These are phyloP conservation scores for Dryoscopus gambensis DNA, from an alignment of 2,113 vertebrate species.

Conservation along the genomic window DNA sequence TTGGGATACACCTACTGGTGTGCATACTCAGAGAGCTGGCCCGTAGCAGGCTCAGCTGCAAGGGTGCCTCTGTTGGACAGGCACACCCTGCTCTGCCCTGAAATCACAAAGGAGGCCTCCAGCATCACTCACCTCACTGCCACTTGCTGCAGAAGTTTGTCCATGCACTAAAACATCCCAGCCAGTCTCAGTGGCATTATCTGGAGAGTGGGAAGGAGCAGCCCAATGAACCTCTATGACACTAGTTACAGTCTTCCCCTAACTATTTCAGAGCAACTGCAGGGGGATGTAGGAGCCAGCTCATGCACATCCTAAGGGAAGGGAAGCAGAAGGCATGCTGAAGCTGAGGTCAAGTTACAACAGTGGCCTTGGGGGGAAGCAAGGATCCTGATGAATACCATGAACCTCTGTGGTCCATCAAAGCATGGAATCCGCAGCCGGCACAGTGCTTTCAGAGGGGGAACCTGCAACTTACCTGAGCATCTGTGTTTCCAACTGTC, in stretches of 20 bases:
- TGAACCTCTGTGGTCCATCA: neutral
- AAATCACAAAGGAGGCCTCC: neutral
- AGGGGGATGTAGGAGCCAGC: neutral
- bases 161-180: neutral
- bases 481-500: neutral
- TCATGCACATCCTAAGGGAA: neutral
- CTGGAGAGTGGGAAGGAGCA: neutral
- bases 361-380: neutral
- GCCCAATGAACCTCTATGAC: neutral
- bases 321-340: neutral
- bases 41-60: neutral
- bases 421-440: neutral
- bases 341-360: neutral
- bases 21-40: neutral
- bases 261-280: neutral
- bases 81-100: neutral
- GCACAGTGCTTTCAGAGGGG: neutral
- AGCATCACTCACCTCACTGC: neutral
- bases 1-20: neutral
- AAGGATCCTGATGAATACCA: neutral
- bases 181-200: neutral
- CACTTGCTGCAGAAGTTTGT: neutral
- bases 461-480: neutral
- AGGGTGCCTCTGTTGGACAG: neutral
- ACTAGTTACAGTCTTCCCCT: neutral